Evolutionary conservation across 2,888 invertebrate species (phyloP).

Genomic region (Oegoconia quadripuncta): DNA sequence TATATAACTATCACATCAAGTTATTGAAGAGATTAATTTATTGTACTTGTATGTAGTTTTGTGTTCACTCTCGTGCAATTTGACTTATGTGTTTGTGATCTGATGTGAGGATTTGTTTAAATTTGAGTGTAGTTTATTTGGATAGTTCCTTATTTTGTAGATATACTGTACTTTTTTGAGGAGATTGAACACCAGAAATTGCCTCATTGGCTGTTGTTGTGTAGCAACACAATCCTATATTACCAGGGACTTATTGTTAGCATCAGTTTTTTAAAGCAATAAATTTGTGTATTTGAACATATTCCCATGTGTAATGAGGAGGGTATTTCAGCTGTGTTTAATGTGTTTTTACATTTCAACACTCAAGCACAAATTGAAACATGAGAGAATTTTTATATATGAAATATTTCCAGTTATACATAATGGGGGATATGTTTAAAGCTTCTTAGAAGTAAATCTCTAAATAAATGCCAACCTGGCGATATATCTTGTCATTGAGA

Average conservation of each 20-base stretch:
- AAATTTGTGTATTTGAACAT: constrained; percentile 43
- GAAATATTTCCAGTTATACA: constrained; percentile 39
- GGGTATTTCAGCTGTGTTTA: constrained; percentile 29
- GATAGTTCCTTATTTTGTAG: constrained; percentile 77
- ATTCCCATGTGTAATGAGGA: constrained; percentile 36
- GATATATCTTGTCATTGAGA: constrained; percentile 63
- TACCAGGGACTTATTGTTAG: constrained; percentile 58
- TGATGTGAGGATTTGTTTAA: constrained; percentile 69
- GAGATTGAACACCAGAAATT: constrained; percentile 35
- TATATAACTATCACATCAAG: constrained; percentile 53
- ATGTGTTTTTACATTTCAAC: constrained; percentile 22
- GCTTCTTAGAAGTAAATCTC: constrained; percentile 47
- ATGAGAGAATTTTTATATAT: constrained; percentile 53
- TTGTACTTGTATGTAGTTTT: constrained; percentile 62
- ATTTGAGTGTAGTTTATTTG: constrained; percentile 67
- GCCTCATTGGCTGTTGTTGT: constrained; percentile 32
- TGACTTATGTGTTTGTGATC: constrained; percentile 73
- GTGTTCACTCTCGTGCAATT: constrained; percentile 68
- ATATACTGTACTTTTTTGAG: constrained; percentile 54
- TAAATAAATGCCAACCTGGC: constrained; percentile 43
- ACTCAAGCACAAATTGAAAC: constrained; percentile 48
- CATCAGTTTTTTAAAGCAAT: constrained; percentile 65
- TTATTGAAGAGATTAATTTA: constrained; percentile 73
- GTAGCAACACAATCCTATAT: constrained; percentile 31
- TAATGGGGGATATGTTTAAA: constrained; percentile 54